These are phyloP conservation scores for Turritopsis rubra DNA, from an alignment of 30 jellyfish, hydroid and myxozoan species.

Conservation along the genomic window DNA sequence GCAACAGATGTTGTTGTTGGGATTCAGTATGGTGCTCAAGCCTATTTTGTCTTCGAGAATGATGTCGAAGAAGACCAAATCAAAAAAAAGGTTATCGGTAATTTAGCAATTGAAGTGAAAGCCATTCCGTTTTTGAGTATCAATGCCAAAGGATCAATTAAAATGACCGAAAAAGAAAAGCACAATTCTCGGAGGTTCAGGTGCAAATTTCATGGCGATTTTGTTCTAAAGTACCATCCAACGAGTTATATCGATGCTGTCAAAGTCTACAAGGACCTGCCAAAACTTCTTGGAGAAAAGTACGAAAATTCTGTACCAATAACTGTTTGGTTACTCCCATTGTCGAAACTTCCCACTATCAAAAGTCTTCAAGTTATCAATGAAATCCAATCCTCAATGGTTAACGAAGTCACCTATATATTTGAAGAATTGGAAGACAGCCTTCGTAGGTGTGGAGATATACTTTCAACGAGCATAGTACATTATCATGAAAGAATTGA, in stretches of 20 bases:
- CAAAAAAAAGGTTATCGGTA: neutral
- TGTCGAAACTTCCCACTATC: neutral
- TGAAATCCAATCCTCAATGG: neutral
- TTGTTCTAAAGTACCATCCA: neutral
- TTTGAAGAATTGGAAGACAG: too few relatives aligned
- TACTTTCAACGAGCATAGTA: too few relatives aligned
- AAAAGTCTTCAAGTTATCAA: neutral
- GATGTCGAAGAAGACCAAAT: neutral
- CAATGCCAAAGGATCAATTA: neutral
- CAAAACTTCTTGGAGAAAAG: neutral
- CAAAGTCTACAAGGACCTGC: conserved; percentile 6
- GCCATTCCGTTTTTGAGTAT: neutral
- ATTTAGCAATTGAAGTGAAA: neutral
- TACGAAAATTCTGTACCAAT: neutral
- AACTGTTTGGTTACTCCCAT: neutral
- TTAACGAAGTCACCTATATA: too few relatives aligned
- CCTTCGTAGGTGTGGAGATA: too few relatives aligned
- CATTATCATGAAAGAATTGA: too few relatives aligned
- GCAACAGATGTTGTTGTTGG: neutral
- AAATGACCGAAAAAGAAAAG: neutral
- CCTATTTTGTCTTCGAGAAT: neutral
- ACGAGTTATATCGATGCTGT: neutral
- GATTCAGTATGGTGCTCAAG: neutral
- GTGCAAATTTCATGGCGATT: conserved; percentile 7
- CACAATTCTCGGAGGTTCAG: neutral